Conservation (phyloP, 1,140 invertebrate genomes). For the Chironomus striatipennis region DNA sequence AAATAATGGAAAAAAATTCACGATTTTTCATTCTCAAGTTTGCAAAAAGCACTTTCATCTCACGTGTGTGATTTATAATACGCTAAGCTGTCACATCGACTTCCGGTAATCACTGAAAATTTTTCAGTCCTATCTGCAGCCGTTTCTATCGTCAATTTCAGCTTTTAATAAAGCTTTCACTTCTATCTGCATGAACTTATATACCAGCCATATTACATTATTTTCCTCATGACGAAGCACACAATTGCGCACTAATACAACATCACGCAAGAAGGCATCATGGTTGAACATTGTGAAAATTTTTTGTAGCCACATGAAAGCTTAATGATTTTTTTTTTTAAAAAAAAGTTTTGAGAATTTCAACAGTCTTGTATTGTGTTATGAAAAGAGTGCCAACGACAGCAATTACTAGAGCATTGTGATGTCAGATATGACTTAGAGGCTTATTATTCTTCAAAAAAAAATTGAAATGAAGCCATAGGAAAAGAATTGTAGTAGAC, state of each 20-base stretch:
- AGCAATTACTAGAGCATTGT: too few species aligned
- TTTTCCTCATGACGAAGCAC: neutral
- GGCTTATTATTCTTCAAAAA: too few species aligned
- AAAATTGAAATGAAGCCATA: too few species aligned
- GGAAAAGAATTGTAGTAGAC: too few species aligned
- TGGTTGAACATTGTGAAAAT: neutral
- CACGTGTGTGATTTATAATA: slow-evolving; percentile 1
- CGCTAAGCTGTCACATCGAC: neutral
- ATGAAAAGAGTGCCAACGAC: too few species aligned
- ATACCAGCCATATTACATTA: neutral
- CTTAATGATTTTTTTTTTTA: too few species aligned
- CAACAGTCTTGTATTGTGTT: too few species aligned
- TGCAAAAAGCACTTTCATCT: neutral
- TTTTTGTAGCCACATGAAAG: neutral
- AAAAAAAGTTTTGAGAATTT: too few species aligned
- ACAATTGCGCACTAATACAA: neutral
- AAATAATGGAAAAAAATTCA: neutral
- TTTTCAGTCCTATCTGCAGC: neutral
- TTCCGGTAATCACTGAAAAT: neutral
- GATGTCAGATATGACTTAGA: too few species aligned
- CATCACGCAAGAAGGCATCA: neutral
- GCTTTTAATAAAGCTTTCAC: too few species aligned
- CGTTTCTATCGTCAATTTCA: too few species aligned
- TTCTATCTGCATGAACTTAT: neutral
- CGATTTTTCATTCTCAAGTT: neutral